phyloP scores from a whole-genome alignment of 2,888 invertebrate species.

The Alcis repandata region DNA sequence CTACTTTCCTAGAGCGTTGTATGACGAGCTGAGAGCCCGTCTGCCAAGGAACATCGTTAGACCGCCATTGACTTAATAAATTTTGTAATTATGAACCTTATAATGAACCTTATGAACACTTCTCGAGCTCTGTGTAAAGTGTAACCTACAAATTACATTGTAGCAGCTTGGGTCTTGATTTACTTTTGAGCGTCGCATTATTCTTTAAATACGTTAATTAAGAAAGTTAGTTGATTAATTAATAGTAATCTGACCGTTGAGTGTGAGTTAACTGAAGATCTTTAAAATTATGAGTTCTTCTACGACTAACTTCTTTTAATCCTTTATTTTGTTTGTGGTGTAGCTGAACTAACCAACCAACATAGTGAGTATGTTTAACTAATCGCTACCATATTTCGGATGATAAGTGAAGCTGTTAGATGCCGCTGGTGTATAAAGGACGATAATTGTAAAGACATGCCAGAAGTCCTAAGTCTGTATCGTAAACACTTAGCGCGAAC shows the following conservation, averaged over 20 bases:
- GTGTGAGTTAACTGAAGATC: background rate
- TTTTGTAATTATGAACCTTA: constrained; percentile 37
- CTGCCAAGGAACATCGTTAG: constrained; percentile 33
- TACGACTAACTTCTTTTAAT: too few relatives aligned
- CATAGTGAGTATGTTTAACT: too few relatives aligned
- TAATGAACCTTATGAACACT: constrained; percentile 32
- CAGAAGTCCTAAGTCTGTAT: too few relatives aligned
- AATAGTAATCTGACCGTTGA: background rate
- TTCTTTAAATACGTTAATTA: constrained; percentile 19
- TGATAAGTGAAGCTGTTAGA: too few relatives aligned
- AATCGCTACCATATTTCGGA: too few relatives aligned
- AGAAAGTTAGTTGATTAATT: constrained; percentile 6
- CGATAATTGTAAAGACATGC: too few relatives aligned
- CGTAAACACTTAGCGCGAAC: too few relatives aligned
- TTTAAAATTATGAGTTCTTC: too few relatives aligned
- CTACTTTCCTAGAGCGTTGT: constrained; percentile 23
- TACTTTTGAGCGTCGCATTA: constrained; percentile 20
- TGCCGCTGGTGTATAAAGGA: too few relatives aligned
- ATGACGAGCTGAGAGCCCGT: constrained; percentile 13
- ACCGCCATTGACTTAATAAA: constrained; percentile 40
- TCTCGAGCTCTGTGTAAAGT: constrained; percentile 24
- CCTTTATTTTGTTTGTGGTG: too few relatives aligned
- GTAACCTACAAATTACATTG: constrained; percentile 33
- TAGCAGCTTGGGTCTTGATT: constrained; percentile 29
- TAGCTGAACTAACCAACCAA: too few relatives aligned